Evolutionary conservation across 2,888 invertebrate genomes (phyloP).

Genomic region (Archips crataeganus): DNA sequence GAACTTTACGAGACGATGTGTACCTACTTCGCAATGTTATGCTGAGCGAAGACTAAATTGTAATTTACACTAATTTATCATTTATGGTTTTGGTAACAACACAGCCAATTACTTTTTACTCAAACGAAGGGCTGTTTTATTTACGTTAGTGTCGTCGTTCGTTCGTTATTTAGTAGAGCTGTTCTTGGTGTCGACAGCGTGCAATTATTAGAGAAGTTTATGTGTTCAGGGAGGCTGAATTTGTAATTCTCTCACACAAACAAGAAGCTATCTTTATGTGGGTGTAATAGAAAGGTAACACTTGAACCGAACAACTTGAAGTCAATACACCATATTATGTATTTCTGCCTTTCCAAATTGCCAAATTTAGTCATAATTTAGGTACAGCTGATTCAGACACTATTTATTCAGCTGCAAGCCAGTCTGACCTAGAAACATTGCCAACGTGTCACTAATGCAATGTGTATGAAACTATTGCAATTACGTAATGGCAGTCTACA

Average conservation of each 20-base stretch:
- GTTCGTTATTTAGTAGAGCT: conserved; percentile 26
- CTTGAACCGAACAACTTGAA: neutral
- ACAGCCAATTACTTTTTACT: conserved; percentile 35
- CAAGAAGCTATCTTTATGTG: conserved; percentile 26
- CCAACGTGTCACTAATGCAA: conserved; percentile 63
- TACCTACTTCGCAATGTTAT: conserved; percentile 16
- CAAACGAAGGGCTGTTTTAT: conserved; percentile 20
- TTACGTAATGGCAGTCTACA: conserved; percentile 24
- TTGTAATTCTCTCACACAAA: conserved; percentile 27
- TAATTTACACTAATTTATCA: conserved; percentile 34
- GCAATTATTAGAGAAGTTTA: conserved; percentile 37
- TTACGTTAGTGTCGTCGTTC: conserved; percentile 28
- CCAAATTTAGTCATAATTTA: conserved; percentile 28
- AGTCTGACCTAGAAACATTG: conserved; percentile 75
- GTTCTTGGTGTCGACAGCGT: conserved; percentile 27
- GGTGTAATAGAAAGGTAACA: conserved; percentile 14
- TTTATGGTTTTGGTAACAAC: conserved; percentile 32
- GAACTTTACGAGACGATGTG: conserved; percentile 30
- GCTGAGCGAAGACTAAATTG: conserved; percentile 14
- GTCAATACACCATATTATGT: neutral
- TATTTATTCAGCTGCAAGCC: conserved; percentile 79
- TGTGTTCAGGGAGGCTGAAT: conserved; percentile 27
- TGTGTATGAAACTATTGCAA: conserved; percentile 35
- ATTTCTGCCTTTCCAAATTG: conserved; percentile 8
- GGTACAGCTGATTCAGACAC: conserved; percentile 48